A percentile compares a stretch with the other conserved stretches of the same genome.
These are phyloP conservation scores for Oegoconia quadripuncta DNA, from an alignment of 2,888 invertebrate species.

Conservation along the genomic window DNA sequence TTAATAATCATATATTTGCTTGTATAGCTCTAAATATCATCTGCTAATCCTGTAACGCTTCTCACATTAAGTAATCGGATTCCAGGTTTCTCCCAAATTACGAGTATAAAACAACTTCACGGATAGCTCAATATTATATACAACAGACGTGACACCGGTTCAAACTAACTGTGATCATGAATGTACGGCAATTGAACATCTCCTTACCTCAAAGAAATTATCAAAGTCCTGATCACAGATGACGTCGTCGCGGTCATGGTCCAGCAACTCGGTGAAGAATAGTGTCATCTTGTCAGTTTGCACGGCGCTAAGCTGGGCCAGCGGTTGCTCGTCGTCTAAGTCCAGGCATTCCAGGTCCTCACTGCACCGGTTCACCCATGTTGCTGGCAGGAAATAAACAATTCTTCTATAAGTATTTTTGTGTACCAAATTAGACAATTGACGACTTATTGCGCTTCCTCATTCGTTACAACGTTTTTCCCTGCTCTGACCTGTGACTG, in stretches of 20 bases:
- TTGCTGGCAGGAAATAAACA: conserved; percentile 65
- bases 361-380: conserved; percentile 87
- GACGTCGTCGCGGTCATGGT: conserved; percentile 85
- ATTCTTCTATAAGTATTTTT: background rate
- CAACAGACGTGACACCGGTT: no score
- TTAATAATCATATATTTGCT: no score
- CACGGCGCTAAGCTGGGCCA: conserved; percentile 76
- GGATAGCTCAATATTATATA: no score
- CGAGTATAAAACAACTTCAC: no score
- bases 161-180: background rate
- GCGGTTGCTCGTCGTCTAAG: conserved; percentile 72
- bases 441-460: no score
- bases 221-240: conserved; percentile 85
- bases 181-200: background rate
- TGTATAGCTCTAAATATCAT: no score
- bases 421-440: no score
- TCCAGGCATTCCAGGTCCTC: conserved; percentile 80
- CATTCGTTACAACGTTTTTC: no score
- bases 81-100: no score
- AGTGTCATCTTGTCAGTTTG: conserved; percentile 85
- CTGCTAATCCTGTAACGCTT: no score
- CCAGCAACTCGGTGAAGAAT: conserved; percentile 84
- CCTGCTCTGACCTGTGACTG: no score
- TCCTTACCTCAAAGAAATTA: conserved; percentile 38
- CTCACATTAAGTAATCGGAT: no score